These are phyloP conservation scores for Glyptemys insculpta DNA, from an alignment of 2,797 vertebrate species.

Conservation along the genomic window DNA sequence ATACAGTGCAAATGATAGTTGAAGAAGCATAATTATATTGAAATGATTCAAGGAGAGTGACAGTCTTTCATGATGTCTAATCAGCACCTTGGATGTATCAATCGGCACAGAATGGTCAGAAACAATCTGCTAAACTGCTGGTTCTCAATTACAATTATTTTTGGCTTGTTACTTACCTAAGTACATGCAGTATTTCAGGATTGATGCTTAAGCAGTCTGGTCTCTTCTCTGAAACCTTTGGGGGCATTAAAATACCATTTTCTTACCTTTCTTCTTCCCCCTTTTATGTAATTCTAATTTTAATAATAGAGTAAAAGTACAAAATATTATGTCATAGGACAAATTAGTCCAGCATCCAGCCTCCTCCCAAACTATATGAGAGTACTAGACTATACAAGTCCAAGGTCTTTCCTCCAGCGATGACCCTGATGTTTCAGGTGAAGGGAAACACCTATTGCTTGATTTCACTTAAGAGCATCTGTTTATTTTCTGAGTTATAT, in stretches of 20 bases:
- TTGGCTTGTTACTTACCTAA: slow-evolving; percentile 74
- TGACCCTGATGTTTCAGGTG: neutral
- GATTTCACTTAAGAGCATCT: neutral
- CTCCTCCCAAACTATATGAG: neutral
- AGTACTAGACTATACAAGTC: neutral
- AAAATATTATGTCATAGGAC: neutral
- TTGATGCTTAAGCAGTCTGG: slow-evolving; percentile 49
- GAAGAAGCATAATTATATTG: slow-evolving; percentile 80
- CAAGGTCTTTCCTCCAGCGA: neutral
- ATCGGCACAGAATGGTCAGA: slow-evolving; percentile 68
- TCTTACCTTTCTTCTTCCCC: slow-evolving; percentile 31
- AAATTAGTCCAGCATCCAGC: neutral
- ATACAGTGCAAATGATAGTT: slow-evolving; percentile 75
- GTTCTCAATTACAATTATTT: slow-evolving; percentile 80
- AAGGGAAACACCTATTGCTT: neutral
- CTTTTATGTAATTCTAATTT: slow-evolving; percentile 37
- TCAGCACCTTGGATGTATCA: slow-evolving; percentile 74
- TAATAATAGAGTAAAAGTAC: slow-evolving; percentile 48
- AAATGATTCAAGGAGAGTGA: slow-evolving; percentile 69
- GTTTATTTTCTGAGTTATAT: neutral
- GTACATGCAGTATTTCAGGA: slow-evolving; percentile 47
- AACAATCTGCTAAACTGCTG: slow-evolving; percentile 68
- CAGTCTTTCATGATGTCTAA: slow-evolving; percentile 76
- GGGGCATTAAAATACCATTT: slow-evolving; percentile 44
- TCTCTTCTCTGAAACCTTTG: slow-evolving; percentile 49